Percentiles rank a stretch among this genome's conserved stretches.
These are phyloP conservation scores for Mastacembelus armatus DNA, from an alignment of 2,797 vertebrate species.

Conservation along the genomic window DNA sequence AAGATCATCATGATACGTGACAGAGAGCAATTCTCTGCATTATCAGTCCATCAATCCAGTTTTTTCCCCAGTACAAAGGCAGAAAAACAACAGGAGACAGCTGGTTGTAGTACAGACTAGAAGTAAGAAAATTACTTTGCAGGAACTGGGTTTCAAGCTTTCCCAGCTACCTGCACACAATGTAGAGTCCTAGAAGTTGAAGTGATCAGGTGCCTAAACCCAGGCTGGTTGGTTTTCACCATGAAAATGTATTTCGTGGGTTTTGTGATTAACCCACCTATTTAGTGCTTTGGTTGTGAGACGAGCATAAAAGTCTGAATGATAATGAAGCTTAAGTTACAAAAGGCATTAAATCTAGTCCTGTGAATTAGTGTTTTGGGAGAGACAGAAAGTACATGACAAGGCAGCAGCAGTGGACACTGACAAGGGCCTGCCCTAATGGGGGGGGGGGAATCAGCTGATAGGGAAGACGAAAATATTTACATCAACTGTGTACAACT, in stretches of 20 bases:
- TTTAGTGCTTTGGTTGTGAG: constrained; percentile 79
- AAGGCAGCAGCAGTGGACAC: constrained; percentile 65
- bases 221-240: not conserved
- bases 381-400: constrained; percentile 12
- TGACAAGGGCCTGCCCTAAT: constrained; percentile 88
- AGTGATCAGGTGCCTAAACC: constrained; percentile 10
- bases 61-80: constrained; percentile 10
- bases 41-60: constrained; percentile 17
- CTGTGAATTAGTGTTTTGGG: constrained; percentile 41
- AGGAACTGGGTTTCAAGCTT: not conserved
- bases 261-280: constrained; percentile 18
- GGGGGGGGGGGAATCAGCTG: constrained; percentile 61
- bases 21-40: constrained; percentile 12
- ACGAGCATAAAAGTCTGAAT: constrained; percentile 25
- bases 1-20: constrained; percentile 15
- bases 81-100: not conserved
- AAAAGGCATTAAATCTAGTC: not conserved
- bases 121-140: not conserved
- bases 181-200: not conserved
- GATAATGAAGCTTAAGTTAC: not conserved
- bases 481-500: constrained; percentile 89
- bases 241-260: not conserved
- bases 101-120: constrained; percentile 10
- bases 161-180: not conserved
- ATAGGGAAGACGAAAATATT: constrained; percentile 81